Percentiles rank a stretch among this genome's conserved stretches.
Evolutionary conservation across 2,113 vertebrate genomes (phyloP).

Genomic region (Leptobrachium ailaonicum): DNA sequence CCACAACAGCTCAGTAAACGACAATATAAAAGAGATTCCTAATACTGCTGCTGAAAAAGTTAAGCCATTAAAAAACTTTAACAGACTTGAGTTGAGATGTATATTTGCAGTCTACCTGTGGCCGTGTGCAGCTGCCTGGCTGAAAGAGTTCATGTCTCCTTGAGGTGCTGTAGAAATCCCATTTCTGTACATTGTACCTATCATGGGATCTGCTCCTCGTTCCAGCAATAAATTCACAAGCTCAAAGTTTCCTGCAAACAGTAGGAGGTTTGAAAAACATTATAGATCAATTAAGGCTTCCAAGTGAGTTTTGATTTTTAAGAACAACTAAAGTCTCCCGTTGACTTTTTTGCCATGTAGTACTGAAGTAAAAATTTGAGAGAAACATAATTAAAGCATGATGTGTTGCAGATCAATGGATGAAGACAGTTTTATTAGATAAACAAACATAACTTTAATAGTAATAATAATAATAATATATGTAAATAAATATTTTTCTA

Average conservation of each 20-base stretch:
- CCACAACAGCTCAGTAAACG: no score
- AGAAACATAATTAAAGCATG: no score
- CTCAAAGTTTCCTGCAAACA: slow-evolving; percentile 92
- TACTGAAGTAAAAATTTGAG: no score
- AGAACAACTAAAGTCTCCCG: no score
- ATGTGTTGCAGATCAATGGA: no score
- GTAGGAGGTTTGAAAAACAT: slow-evolving; percentile 51
- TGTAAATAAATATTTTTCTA: no score
- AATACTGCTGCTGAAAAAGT: no score
- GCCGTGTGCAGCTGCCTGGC: slow-evolving; percentile 95
- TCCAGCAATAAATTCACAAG: slow-evolving; percentile 95
- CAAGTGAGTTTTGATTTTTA: background rate
- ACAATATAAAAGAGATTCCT: no score
- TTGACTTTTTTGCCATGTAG: no score
- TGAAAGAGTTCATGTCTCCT: slow-evolving; percentile 98
- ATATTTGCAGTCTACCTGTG: slow-evolving; percentile 80
- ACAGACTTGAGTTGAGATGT: background rate
- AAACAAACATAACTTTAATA: no score
- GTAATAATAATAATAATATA: no score
- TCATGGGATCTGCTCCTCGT: slow-evolving; percentile 90
- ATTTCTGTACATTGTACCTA: slow-evolving; percentile 95
- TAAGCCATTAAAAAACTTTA: background rate
- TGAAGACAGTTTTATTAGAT: no score
- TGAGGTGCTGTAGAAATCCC: slow-evolving; percentile 92
- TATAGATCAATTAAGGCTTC: slow-evolving; percentile 27